Evolutionary conservation across 2,888 invertebrate genomes (phyloP), one percentile per base, ranked within the genome.

Genomic region (Patella pellucida): DNA sequence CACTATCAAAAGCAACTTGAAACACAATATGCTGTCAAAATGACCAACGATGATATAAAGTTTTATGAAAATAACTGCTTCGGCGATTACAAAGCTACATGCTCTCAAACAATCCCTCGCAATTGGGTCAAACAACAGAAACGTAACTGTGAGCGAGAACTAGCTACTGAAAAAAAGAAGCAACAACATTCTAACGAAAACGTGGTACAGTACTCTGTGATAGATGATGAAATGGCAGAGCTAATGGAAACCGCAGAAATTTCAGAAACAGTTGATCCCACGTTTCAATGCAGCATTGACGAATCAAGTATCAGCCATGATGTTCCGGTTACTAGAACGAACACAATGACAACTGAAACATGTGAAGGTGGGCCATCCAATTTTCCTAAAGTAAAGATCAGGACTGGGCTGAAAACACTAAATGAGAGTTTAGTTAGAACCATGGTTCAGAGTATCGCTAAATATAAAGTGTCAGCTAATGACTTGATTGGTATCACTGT

Each of bases 401-500:
- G 62, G 23, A 62, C 62, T 19, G 62, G 62, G 23, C 62, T 19
- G 7, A 62, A 62, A 62, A 62, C 62, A 9, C 23, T 62, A 23
- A 62, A 62, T 23, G 62, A 62, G 62, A 23, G 19, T 23, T n/a
- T 62, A 62, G 62, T 62, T 5, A 15, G 62, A 62, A 19, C 19
- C 23, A 19, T 62, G n/a, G 62, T 62, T 7, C 62, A 62, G 62
- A 19, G 19, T 62, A 62, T 62, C 19, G n/a, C 62, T 19, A n/a
- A 62, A 62, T 62, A 9, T 23, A 62, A 62, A 23, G 23, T 62
- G 23, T 62, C 62, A 3, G n/a, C 62, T 2, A 62, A 62, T 23
- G 62, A 62, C 23, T 62, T 62, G 62, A 62, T 62, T 3, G n/a
- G 62, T 62, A 62, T 62, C n/a, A 62, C 62, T 19, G 62, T 62